phyloP scores from a whole-genome alignment of 2,113 vertebrate genomes.

The Microcebus murinus region DNA sequence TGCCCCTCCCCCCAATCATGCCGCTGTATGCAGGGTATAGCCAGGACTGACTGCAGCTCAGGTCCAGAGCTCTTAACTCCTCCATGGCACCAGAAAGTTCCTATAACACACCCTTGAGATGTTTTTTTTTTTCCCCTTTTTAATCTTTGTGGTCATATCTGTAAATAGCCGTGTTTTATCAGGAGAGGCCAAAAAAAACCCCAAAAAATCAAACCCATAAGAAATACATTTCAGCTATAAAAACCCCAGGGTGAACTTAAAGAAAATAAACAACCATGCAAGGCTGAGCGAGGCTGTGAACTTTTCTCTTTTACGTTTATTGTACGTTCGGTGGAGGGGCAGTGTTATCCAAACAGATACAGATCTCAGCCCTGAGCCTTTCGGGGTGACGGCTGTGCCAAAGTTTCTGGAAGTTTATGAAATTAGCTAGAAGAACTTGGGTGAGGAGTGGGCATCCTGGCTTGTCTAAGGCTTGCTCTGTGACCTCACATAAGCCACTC shows the following conservation, averaged over 20 bases:
- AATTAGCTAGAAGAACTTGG: neutral
- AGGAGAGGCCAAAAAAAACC: slow-evolving; percentile 5
- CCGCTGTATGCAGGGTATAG: accelerated
- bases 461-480: neutral
- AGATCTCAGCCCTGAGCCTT: neutral
- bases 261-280: slow-evolving; percentile 4
- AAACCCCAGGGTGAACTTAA: slow-evolving; percentile 29
- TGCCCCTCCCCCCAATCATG: accelerated
- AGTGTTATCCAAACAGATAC: neutral
- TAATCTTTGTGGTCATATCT: neutral
- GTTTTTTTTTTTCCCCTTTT: neutral
- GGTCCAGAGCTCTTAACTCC: neutral
- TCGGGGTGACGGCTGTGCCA: neutral
- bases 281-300: neutral
- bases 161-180: neutral
- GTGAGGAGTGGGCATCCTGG: neutral
- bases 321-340: neutral
- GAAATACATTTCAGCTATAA: slow-evolving; percentile 44
- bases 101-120: neutral
- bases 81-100: neutral
- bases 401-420: slow-evolving; percentile 31
- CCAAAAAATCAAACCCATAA: slow-evolving; percentile 6
- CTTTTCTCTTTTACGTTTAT: neutral
- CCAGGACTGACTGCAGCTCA: neutral
- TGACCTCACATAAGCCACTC: neutral